A percentile compares a stretch with the other conserved stretches of the same genome.
Conservation (phyloP, 2,797 vertebrate genomes). For the Tapirus indicus region DNA sequence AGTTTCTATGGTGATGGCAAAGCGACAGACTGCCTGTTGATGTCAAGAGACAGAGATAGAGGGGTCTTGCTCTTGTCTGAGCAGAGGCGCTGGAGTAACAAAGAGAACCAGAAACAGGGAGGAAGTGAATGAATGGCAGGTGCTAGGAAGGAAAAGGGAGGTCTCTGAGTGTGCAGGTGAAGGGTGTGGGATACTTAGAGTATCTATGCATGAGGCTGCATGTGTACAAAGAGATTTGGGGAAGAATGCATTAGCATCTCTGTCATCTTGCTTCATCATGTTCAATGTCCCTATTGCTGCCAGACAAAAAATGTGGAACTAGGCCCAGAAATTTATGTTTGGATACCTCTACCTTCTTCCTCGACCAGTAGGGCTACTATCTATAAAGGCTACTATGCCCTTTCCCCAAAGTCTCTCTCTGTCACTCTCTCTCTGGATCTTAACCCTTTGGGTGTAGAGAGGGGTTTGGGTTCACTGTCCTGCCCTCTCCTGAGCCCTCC, state of each 20-base stretch:
- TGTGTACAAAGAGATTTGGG: not conserved
- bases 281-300: not conserved
- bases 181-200: not conserved
- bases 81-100: not conserved
- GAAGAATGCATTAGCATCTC: not conserved
- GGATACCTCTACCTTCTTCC: not conserved
- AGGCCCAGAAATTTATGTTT: not conserved
- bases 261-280: not conserved
- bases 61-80: not conserved
- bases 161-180: not conserved
- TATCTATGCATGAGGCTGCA: not conserved
- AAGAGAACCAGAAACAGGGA: not conserved
- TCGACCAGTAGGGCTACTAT: not conserved
- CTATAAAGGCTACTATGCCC: not conserved
- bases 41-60: not conserved
- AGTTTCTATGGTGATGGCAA: slow-evolving; percentile 77
- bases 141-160: not conserved
- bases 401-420: not conserved
- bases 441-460: not conserved
- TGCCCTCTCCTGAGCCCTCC: not conserved
- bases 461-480: not conserved
- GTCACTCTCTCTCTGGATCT: not conserved
- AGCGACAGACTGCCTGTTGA: slow-evolving; percentile 28
- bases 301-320: not conserved
- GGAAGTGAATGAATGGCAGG: not conserved